Base-by-base conservation (phyloP, 2,113 vertebrate species). In the Taurulus bubalis region DNA sequence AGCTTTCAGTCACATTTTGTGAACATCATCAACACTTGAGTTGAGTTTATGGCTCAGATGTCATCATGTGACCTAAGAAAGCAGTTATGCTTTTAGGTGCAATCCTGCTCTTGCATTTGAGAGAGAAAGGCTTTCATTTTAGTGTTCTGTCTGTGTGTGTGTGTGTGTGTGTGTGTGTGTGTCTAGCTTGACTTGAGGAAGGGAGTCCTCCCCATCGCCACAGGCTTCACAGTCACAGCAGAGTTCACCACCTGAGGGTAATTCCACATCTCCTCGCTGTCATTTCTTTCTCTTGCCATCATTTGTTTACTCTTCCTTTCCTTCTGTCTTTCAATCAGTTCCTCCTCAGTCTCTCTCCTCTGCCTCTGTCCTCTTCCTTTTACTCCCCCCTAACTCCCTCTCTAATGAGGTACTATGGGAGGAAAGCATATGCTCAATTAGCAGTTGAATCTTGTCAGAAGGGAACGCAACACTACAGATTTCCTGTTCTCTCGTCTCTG, bases 351-450 rank as follows among this genome's bases (percentile, higher is more conserved):
- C 49, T 38, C 26, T 67, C 71, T 38, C 12, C 30, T 67, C 20
- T 67, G 28, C 9, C 36, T 67, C 20, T 71, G 26, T 9, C 36
- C 18, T 36, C 45, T 28, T 8, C 26, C 30, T 38, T 8, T 42
- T 42, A 12, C 40, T 42, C 58, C 40, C 22, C 71, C 34, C 24
- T 38, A 20, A 18, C 24, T 49, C 78, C 55, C 24, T 63, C 71
- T 71, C 60, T 84, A 87, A 85, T 82, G 86, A 90, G 86, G 79
- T 67, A 82, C 64, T 88, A 22, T 79, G 82, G 74, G 66, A 77
- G 59, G 70, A 40, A 49, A 75, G 74, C 85, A 90, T 86, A 75
- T 86, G 87, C 71, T 90, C 79, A 88, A 88, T 85, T 87, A 90
- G 87, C 56, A 77, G 60, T 15, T 55, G 77, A 81, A 53, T 59